Evolutionary conservation across 1,140 invertebrate species (phyloP).

Genomic region (Anastrepha ludens): DNA sequence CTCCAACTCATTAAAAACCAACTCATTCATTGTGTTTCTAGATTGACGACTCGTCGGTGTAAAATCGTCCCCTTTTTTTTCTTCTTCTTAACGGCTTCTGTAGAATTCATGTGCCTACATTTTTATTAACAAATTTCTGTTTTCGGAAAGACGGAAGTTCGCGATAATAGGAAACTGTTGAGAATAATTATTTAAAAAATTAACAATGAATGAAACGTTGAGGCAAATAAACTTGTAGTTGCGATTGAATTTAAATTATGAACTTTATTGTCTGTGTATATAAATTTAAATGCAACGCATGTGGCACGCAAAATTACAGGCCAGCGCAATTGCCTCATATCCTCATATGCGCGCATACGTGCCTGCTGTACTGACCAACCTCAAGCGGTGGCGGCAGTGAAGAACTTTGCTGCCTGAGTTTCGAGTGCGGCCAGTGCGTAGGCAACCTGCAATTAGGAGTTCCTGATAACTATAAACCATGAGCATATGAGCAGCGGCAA

Average conservation of each 20-base stretch:
- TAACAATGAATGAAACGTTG: no score
- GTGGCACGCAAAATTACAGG: slow-evolving; percentile 49
- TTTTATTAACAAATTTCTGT: no score
- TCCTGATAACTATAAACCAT: slow-evolving; percentile 53
- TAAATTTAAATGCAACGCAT: slow-evolving; percentile 52
- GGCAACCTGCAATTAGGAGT: slow-evolving; percentile 52
- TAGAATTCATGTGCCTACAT: no score
- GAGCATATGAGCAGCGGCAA: slow-evolving; percentile 7
- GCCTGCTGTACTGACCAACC: slow-evolving; percentile 29
- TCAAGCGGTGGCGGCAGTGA: not conserved
- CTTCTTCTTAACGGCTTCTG: no score
- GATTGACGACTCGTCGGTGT: no score
- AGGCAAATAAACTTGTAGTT: slow-evolving; percentile 44
- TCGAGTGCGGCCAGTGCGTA: not conserved
- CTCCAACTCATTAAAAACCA: no score
- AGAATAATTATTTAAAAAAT: no score
- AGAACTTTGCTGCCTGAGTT: not conserved
- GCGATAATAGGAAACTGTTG: no score
- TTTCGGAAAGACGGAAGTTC: no score
- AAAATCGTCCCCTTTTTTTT: no score
- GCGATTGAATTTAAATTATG: slow-evolving; percentile 46
- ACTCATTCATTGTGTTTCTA: no score
- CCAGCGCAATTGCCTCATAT: slow-evolving; percentile 43
- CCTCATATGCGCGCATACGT: slow-evolving; percentile 44
- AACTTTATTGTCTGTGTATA: slow-evolving; percentile 33